phyloP scores from a whole-genome alignment of 2,113 vertebrate genomes.

The Takifugu bimaculatus region DNA sequence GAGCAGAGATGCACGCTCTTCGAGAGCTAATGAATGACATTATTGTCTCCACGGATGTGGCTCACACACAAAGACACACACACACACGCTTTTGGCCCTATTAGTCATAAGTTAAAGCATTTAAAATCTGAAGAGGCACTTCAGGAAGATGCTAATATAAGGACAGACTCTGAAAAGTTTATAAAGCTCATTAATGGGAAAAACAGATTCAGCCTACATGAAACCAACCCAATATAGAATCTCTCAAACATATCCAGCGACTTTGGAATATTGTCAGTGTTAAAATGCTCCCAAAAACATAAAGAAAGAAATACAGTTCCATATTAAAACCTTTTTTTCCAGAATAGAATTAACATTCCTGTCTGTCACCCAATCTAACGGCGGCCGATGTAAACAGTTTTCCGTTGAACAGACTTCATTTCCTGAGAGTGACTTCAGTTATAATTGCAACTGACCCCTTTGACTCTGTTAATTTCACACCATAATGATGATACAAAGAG shows the following conservation, averaged over 20 bases:
- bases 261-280: no score
- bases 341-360: slow-evolving; percentile 27
- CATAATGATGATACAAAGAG: slow-evolving; percentile 54
- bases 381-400: slow-evolving; percentile 30
- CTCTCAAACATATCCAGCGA: background rate
- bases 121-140: slow-evolving; percentile 49
- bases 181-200: slow-evolving; percentile 34
- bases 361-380: slow-evolving; percentile 42
- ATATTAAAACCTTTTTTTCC: slow-evolving; percentile 1
- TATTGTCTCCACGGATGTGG: slow-evolving; percentile 32
- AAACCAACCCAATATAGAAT: background rate
- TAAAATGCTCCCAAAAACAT: no score
- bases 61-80: slow-evolving; percentile 34
- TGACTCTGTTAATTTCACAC: slow-evolving; percentile 67
- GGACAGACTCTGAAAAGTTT: slow-evolving; percentile 55
- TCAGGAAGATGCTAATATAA: slow-evolving; percentile 51
- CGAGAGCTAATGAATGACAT: slow-evolving; percentile 64
- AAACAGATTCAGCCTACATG: slow-evolving; percentile 15
- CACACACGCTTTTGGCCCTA: slow-evolving; percentile 55
- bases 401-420: slow-evolving; percentile 50
- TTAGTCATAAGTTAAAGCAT: slow-evolving; percentile 68
- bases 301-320: background rate
- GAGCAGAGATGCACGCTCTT: slow-evolving; percentile 59
- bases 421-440: slow-evolving; percentile 53
- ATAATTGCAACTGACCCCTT: slow-evolving; percentile 64